These are phyloP conservation scores for Mercenaria mercenaria DNA, from an alignment of 1,140 invertebrate genomes.

Conservation along the genomic window DNA sequence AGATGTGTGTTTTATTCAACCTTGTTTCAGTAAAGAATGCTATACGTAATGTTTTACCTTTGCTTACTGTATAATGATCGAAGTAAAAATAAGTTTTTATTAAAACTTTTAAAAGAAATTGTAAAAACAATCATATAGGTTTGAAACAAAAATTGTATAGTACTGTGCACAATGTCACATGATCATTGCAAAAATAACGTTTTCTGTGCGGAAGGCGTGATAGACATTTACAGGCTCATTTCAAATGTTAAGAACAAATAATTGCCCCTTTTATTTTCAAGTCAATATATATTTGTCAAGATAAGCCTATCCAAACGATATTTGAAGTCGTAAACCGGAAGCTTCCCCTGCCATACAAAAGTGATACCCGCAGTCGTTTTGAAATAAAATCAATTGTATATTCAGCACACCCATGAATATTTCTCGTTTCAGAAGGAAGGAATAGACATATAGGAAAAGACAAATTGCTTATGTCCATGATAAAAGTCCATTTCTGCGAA, in stretches of 20 bases:
- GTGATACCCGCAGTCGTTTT: slow-evolving; percentile 31
- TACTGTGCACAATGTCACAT: not conserved
- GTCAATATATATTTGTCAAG: slow-evolving; percentile 45
- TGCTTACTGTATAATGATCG: no score
- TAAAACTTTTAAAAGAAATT: no score
- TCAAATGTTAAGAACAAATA: slow-evolving; percentile 10
- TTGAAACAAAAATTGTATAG: no score
- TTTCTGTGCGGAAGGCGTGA: not conserved
- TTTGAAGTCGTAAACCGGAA: slow-evolving; percentile 32
- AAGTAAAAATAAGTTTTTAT: no score
- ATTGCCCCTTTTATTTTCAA: slow-evolving; percentile 27
- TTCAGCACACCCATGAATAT: slow-evolving; percentile 30
- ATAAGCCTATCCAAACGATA: slow-evolving; percentile 44
- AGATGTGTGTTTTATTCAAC: not conserved
- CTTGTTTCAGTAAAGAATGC: not conserved
- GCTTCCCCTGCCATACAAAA: slow-evolving; percentile 15
- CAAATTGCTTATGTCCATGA: slow-evolving; percentile 54
- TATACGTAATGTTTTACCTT: no score
- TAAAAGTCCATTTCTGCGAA: slow-evolving; percentile 11
- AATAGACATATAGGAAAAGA: slow-evolving; percentile 44
- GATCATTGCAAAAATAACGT: not conserved
- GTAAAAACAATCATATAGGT: no score
- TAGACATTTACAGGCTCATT: slow-evolving; percentile 26
- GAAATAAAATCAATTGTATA: slow-evolving; percentile 14
- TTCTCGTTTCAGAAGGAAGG: slow-evolving; percentile 44